Percentiles rank a stretch among this genome's conserved stretches.
phyloP scores from a whole-genome alignment of 2,888 invertebrate genomes.

The Lamellibrachia columna region DNA sequence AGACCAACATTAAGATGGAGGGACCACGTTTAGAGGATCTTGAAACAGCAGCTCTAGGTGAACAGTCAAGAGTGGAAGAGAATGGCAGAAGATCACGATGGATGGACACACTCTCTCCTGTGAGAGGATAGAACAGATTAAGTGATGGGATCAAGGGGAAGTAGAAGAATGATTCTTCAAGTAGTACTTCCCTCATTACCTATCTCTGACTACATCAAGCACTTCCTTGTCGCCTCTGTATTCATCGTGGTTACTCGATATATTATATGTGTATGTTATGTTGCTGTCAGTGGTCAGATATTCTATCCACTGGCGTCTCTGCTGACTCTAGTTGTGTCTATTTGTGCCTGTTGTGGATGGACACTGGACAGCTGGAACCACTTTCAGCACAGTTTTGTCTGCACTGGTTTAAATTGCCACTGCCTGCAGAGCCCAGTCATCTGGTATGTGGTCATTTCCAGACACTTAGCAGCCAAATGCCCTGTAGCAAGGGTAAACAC shows the following conservation, averaged over 20 bases:
- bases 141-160: too few relatives aligned
- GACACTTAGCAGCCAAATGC: neutral
- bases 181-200: neutral
- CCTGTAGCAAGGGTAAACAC: neutral
- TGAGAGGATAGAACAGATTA: too few relatives aligned
- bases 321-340: neutral
- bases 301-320: neutral
- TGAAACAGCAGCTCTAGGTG: too few relatives aligned
- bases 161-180: neutral
- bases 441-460: neutral
- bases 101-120: too few relatives aligned
- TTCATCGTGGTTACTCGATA: neutral
- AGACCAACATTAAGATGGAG: too few relatives aligned
- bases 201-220: neutral
- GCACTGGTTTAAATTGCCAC: neutral
- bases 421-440: neutral
- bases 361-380: conserved; percentile 16
- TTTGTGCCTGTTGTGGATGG: conserved; percentile 4
- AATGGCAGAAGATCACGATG: too few relatives aligned
- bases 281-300: neutral
- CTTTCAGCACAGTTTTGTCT: neutral
- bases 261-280: neutral
- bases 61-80: too few relatives aligned
- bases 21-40: too few relatives aligned
- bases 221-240: neutral